These are phyloP conservation scores for Sinelater perroti DNA, from an alignment of 2,888 invertebrate genomes.

Conservation along the genomic window DNA sequence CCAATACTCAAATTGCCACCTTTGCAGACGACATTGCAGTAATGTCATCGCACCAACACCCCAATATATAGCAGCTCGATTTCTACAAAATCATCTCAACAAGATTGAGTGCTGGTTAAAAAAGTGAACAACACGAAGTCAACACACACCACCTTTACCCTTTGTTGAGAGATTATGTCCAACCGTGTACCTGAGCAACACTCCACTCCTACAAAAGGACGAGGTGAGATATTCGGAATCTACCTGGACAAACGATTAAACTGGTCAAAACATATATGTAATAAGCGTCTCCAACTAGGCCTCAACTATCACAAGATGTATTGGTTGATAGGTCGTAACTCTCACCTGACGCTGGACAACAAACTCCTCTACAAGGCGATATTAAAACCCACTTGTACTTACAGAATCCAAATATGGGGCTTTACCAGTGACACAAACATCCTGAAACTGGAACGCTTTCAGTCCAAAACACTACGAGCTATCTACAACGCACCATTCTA, in stretches of 20 bases:
- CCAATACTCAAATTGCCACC: background rate
- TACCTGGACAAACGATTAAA: slow-evolving; percentile 1
- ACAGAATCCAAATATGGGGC: slow-evolving; percentile 35
- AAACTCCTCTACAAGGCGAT: slow-evolving; percentile 27
- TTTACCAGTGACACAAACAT: slow-evolving; percentile 29
- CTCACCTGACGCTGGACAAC: slow-evolving; percentile 17
- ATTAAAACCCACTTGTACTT: slow-evolving; percentile 33
- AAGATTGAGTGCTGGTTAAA: background rate
- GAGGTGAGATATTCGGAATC: background rate
- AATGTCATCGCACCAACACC: background rate
- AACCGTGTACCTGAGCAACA: background rate
- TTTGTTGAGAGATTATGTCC: too few species aligned
- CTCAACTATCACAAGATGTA: slow-evolving; percentile 1
- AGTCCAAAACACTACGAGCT: background rate
- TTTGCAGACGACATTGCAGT: slow-evolving; percentile 5
- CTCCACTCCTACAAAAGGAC: background rate
- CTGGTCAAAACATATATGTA: background rate
- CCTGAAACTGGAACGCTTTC: slow-evolving; percentile 9
- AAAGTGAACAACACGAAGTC: slow-evolving; percentile 2
- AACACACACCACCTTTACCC: too few species aligned
- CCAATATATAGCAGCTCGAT: background rate
- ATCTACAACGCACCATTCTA: slow-evolving; percentile 9
- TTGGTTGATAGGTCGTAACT: slow-evolving; percentile 9
- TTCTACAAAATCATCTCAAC: slow-evolving; percentile 1
- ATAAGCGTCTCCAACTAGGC: slow-evolving; percentile 3